Base-by-base conservation (phyloP, 1,140 invertebrate genomes). In the Drosophila lini region DNA sequence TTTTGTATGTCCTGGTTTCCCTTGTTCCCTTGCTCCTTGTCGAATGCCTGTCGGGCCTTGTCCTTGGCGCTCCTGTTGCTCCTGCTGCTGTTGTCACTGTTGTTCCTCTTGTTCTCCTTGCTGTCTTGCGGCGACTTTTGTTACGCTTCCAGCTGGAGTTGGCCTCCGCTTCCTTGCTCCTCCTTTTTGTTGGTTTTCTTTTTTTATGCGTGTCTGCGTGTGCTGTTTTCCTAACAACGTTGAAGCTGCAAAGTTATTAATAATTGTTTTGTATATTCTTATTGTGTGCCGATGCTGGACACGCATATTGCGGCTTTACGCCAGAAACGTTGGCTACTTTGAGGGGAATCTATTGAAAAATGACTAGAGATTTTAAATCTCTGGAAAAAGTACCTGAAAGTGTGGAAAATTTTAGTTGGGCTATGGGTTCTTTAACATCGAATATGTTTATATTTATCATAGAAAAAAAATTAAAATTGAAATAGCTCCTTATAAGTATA, bases 11-110 rank as follows among this genome's bases (percentile, higher is more conserved):
- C 25, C 36, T n/a, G 36, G 22, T 15, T 28, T 7, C 38, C 7
- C 8, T 3, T 6, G 3, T 22, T 25, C 19, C 7, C 19, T 25
- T 34, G 25, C 22, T 42, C 63, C 48, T 74, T 88, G 75, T 80
- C 73, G 81, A 50, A 57, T 84, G 73, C 59, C 59, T 77, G 81
- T 80, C 81, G 73, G 80, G 73, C 55, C 61, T 65, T 74, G 56
- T 76, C 75, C 64, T 73, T 75, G 80, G 48, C 74, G 62, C 64
- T 69, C 48, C 62, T 78, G 61, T 67, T 74, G 63, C 71, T 69
- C 50, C 38, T 80, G 53, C 25, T 48, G 45, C 41, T 71, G 44
- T 48, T 74, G 61, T 19, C 53, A 41, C 38, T 60, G 47, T 48
- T 77, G 56, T 58, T 53, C 19, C 48, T 41, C 58, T 31, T 71